Conservation (phyloP, 1,140 invertebrate species). For the Scylla paramamosain region DNA sequence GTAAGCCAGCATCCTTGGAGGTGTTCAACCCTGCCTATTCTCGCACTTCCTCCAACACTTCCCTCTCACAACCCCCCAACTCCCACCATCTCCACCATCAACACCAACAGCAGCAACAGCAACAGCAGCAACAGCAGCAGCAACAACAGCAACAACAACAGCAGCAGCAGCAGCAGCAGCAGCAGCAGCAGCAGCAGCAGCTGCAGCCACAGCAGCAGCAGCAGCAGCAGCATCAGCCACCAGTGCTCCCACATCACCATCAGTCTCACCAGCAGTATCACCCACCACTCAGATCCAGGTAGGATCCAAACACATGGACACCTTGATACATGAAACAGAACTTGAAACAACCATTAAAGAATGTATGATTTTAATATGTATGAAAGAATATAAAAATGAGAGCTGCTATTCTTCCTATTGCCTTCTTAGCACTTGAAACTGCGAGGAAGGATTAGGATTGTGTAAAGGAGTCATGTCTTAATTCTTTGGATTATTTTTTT, state of each 20-base stretch:
- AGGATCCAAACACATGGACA: not conserved
- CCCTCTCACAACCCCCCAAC: constrained; percentile 77
- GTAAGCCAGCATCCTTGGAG: constrained; percentile 82
- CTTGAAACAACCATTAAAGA: too few relatives aligned
- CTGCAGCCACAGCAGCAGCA: constrained; percentile 66
- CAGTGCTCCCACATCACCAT: not conserved
- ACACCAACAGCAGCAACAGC: constrained; percentile 77
- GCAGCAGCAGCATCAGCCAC: constrained; percentile 76
- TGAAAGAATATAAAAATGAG: not conserved
- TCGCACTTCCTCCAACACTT: constrained; percentile 85
- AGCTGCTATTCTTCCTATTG: too few relatives aligned
- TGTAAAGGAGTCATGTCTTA: too few relatives aligned
- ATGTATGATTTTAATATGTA: too few relatives aligned
- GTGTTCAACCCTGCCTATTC: constrained; percentile 87
- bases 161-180: constrained; percentile 77
- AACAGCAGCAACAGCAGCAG: constrained; percentile 71
- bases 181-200: constrained; percentile 61
- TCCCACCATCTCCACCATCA: constrained; percentile 79
- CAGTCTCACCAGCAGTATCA: not conserved
- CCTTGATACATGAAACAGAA: too few relatives aligned
- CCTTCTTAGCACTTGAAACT: too few relatives aligned
- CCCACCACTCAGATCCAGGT: constrained; percentile 45
- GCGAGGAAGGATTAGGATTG: too few relatives aligned
- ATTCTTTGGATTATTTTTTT: too few relatives aligned
- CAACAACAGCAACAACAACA: constrained; percentile 78